Evolutionary conservation across 2,888 invertebrate species (phyloP).

Genomic region (Catocala nupta): DNA sequence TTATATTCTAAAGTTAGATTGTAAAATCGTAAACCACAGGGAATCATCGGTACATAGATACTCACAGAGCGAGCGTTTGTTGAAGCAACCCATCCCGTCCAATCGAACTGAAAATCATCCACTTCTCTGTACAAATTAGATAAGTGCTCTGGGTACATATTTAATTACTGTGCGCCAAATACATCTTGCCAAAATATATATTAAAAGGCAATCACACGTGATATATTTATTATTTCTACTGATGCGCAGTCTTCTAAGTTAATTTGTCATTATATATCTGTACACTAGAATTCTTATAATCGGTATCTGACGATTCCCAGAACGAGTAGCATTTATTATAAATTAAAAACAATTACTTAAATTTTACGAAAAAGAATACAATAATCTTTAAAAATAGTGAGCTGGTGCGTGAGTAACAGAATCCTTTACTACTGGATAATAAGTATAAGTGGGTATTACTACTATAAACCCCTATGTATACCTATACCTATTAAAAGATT

Average conservation of each 20-base stretch:
- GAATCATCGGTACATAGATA: conserved; percentile 75
- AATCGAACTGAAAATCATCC: conserved; percentile 34
- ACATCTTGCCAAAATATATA: conserved; percentile 3
- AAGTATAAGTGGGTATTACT: no score
- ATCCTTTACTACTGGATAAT: no score
- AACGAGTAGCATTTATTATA: no score
- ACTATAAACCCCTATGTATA: no score
- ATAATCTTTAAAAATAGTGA: no score
- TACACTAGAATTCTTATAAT: conserved; percentile 47
- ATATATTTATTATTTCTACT: conserved; percentile 65
- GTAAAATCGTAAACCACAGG: conserved; percentile 84
- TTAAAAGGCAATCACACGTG: conserved; percentile 46
- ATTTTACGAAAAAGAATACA: no score
- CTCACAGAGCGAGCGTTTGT: conserved; percentile 65
- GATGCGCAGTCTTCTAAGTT: conserved; percentile 75
- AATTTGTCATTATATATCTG: conserved; percentile 53
- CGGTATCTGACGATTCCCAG: no score
- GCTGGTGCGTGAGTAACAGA: no score
- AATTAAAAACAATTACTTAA: no score
- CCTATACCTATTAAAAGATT: no score
- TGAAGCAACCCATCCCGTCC: conserved; percentile 46
- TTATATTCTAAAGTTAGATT: conserved; percentile 87
- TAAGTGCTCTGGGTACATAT: neutral
- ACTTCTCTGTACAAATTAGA: conserved; percentile 9
- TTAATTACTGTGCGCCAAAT: neutral